These are phyloP conservation scores for Gallinago paraguaiae DNA, from an alignment of 2,113 vertebrate genomes.

Conservation along the genomic window DNA sequence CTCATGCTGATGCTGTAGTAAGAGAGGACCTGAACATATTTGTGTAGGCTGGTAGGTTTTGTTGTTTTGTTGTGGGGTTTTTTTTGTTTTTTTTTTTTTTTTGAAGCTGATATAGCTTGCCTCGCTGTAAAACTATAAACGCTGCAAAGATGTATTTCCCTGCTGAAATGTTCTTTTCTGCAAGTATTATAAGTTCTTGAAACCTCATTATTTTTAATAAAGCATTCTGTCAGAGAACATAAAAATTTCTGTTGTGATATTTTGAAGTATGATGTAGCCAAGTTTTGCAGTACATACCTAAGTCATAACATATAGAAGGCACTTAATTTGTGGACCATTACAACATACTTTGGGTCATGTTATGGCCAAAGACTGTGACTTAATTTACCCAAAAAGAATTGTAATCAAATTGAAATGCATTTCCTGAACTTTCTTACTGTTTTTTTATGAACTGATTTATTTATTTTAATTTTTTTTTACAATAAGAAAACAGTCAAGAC, in stretches of 20 bases:
- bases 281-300: not conserved
- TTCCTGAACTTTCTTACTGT: not conserved
- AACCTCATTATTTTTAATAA: constrained; percentile 41
- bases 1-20: not conserved
- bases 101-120: not conserved
- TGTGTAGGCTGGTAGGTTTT: constrained; percentile 1
- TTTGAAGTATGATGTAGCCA: not conserved
- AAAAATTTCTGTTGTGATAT: not conserved
- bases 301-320: not conserved
- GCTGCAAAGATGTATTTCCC: not conserved
- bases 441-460: not conserved
- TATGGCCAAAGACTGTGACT: not conserved
- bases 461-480: not conserved
- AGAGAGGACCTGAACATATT: not conserved
- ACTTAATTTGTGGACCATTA: not conserved
- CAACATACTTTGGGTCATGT: not conserved
- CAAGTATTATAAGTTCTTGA: not conserved
- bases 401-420: not conserved
- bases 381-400: not conserved
- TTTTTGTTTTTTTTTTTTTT: not conserved
- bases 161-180: constrained; percentile 5
- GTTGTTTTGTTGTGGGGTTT: no score
- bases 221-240: constrained; percentile 2
- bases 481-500: not conserved
- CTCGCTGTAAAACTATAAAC: not conserved